phyloP scores from a whole-genome alignment of 2,113 vertebrate genomes.

The Natator depressus region DNA sequence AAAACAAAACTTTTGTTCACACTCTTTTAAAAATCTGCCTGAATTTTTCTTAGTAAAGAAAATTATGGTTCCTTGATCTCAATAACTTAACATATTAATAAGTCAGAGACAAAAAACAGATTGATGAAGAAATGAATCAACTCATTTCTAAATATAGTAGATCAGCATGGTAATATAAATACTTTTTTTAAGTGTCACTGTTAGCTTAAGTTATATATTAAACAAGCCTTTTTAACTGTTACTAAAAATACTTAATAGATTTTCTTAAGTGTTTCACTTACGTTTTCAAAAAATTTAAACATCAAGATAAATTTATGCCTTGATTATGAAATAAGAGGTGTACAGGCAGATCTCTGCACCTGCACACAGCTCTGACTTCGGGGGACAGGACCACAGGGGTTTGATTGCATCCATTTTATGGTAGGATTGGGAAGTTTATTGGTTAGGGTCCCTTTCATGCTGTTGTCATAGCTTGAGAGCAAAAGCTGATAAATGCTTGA shows the following conservation, averaged over 20 bases:
- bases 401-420: neutral
- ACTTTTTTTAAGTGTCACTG: neutral
- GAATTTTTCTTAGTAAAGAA: slow-evolving; percentile 58
- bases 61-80: slow-evolving; percentile 42
- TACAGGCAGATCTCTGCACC: neutral
- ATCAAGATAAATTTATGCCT: neutral
- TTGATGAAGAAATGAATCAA: neutral
- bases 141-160: neutral
- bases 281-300: neutral
- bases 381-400: neutral
- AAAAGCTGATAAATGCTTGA: neutral
- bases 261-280: neutral
- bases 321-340: neutral
- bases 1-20: slow-evolving; percentile 60
- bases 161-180: neutral
- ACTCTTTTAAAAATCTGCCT: slow-evolving; percentile 57
- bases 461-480: neutral
- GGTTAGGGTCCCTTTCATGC: neutral
- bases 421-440: neutral
- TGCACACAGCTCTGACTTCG: neutral
- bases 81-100: slow-evolving; percentile 11
- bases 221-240: neutral
- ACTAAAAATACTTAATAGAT: neutral
- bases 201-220: neutral
- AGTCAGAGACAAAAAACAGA: neutral